Percentiles rank a stretch among this genome's conserved stretches.
Conservation (phyloP, 2,888 invertebrate species). For the Acanthoscelides obtectus region DNA sequence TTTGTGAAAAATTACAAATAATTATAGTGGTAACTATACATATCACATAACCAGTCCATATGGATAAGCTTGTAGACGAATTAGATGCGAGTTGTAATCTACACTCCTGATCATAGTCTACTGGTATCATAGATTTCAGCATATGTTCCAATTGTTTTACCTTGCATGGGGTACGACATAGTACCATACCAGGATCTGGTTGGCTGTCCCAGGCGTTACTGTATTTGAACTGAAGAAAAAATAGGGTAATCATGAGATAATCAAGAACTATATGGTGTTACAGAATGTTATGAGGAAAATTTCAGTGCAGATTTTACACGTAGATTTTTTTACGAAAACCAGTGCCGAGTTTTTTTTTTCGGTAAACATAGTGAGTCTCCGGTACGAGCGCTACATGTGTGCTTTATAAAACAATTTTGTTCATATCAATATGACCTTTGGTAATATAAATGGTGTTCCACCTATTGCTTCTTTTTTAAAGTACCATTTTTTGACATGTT, state of each 20-base stretch:
- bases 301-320: no score
- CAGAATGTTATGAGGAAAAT: no score
- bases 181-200: conserved; percentile 56
- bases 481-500: no score
- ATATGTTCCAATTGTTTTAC: conserved; percentile 54
- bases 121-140: conserved; percentile 55
- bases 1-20: not conserved
- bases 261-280: not conserved
- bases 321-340: no score
- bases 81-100: not conserved
- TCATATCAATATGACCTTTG: no score
- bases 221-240: conserved; percentile 59
- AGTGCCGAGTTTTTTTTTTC: no score
- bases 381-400: no score
- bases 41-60: not conserved
- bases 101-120: conserved; percentile 20
- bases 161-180: conserved; percentile 63
- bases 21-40: not conserved
- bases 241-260: no score
- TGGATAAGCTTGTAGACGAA: not conserved
- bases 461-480: no score
- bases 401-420: no score
- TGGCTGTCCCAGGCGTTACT: conserved; percentile 58
- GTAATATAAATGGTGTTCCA: no score
- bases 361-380: no score